These are phyloP conservation scores for Ooceraea biroi DNA, from an alignment of 1,140 invertebrate genomes.

Conservation along the genomic window DNA sequence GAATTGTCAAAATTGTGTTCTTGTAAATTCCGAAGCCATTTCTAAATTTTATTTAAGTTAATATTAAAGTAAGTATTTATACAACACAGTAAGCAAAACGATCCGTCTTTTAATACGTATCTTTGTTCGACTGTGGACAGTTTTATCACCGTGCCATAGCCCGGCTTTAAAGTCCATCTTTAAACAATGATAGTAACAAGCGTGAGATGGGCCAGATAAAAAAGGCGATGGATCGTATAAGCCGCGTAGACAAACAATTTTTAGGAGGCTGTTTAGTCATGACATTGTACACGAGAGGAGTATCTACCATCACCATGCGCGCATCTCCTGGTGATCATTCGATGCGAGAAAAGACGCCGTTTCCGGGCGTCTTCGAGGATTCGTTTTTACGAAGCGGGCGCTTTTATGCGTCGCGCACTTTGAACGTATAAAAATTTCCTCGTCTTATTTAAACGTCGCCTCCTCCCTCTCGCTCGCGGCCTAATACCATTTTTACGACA, in stretches of 20 bases:
- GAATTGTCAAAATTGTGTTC: slow-evolving; percentile 4
- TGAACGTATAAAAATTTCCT: slow-evolving; percentile 79
- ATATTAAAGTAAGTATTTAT: neutral
- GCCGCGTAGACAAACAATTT: slow-evolving; percentile 82
- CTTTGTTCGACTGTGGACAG: slow-evolving; percentile 1
- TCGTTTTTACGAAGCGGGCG: slow-evolving; percentile 68
- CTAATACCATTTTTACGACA: slow-evolving; percentile 86
- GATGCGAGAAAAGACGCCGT: slow-evolving; percentile 60
- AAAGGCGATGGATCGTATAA: slow-evolving; percentile 68
- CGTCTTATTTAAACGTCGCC: slow-evolving; percentile 84
- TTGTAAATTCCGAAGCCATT: neutral
- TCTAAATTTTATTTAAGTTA: neutral
- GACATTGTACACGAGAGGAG: slow-evolving; percentile 66
- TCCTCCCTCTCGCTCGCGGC: slow-evolving; percentile 52
- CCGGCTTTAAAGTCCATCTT: slow-evolving; percentile 68
- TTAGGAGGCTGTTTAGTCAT: slow-evolving; percentile 78
- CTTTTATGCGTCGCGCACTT: slow-evolving; percentile 76
- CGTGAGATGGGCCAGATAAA: slow-evolving; percentile 45
- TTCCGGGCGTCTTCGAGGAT: slow-evolving; percentile 68
- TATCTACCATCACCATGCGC: neutral
- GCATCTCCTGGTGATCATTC: slow-evolving; percentile 60
- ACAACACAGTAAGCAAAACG: neutral
- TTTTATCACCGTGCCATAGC: slow-evolving; percentile 40
- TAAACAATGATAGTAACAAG: slow-evolving; percentile 55
- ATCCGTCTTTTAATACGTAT: slow-evolving; percentile 8